These are phyloP conservation scores for Sebastes goodei DNA, from an alignment of 2,797 vertebrate genomes.

Conservation along the genomic window DNA sequence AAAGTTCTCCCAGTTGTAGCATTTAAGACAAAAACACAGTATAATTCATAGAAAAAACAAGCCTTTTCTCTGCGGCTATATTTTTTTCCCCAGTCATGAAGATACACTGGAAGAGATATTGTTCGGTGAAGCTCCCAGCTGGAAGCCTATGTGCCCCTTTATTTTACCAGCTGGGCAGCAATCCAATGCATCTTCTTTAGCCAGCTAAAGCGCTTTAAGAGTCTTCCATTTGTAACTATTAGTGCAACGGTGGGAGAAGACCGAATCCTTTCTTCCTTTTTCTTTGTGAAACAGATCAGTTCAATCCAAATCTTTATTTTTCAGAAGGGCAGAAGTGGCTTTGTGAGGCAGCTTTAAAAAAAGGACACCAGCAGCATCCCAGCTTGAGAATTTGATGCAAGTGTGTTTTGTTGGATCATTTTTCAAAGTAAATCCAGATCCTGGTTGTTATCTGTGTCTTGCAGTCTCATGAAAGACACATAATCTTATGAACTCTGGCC, in stretches of 20 bases:
- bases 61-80: not conserved
- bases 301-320: conserved; percentile 30
- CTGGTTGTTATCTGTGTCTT: not conserved
- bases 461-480: not conserved
- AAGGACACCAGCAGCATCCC: conserved; percentile 5
- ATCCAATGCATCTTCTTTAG: conserved; percentile 45
- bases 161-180: conserved; percentile 10
- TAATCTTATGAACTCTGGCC: not conserved
- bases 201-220: conserved; percentile 33
- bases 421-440: conserved; percentile 11
- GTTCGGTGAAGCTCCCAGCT: conserved; percentile 2
- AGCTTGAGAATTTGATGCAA: not conserved
- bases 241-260: conserved; percentile 16
- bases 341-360: conserved; percentile 8
- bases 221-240: conserved; percentile 54
- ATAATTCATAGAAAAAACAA: conserved; percentile 1
- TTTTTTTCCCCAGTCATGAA: conserved; percentile 1
- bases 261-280: conserved; percentile 17
- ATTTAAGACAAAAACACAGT: not conserved
- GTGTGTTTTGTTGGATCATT: conserved; percentile 1
- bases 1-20: not conserved
- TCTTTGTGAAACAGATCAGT: conserved; percentile 17
- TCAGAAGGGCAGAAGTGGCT: conserved; percentile 28
- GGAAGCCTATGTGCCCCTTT: not conserved
- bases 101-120: conserved; percentile 4